phyloP scores from a whole-genome alignment of 2,888 invertebrate genomes.

The Eulithis testata region DNA sequence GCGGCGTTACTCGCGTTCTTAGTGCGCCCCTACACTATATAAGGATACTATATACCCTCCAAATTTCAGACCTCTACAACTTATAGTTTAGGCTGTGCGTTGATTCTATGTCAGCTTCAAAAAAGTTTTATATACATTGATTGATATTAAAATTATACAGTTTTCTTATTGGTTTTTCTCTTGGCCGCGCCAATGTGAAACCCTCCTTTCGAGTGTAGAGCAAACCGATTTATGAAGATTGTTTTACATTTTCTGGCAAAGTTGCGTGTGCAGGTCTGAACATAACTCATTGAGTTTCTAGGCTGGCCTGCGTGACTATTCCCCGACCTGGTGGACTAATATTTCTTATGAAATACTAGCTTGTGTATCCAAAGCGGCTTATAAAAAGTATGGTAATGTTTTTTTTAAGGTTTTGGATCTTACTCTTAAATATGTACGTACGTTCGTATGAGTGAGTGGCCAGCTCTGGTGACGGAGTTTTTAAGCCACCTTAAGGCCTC shows the following conservation, averaged over 20 bases:
- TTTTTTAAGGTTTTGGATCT: slow-evolving; percentile 6
- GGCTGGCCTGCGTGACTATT: slow-evolving; percentile 23
- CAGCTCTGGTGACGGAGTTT: no score
- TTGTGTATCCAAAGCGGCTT: slow-evolving; percentile 13
- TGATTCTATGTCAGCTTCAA: no score
- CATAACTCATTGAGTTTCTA: slow-evolving; percentile 29
- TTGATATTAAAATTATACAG: no score
- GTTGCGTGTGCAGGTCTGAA: slow-evolving; percentile 38
- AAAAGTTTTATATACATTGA: no score
- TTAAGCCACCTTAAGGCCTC: no score
- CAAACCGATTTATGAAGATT: slow-evolving; percentile 72
- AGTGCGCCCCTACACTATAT: no score
- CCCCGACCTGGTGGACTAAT: slow-evolving; percentile 23
- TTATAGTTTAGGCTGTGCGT: no score
- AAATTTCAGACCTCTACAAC: no score
- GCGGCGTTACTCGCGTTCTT: no score
- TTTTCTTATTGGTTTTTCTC: background rate
- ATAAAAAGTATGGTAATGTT: slow-evolving; percentile 9
- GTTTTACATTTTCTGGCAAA: slow-evolving; percentile 57
- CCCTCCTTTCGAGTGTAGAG: slow-evolving; percentile 42
- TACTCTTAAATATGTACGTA: no score
- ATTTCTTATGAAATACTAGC: slow-evolving; percentile 24
- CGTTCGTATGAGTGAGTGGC: no score
- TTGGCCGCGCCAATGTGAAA: slow-evolving; percentile 7
- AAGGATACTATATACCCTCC: no score